These are phyloP conservation scores for Ginglymostoma cirratum DNA, from an alignment of 2,113 vertebrate genomes.

Conservation along the genomic window DNA sequence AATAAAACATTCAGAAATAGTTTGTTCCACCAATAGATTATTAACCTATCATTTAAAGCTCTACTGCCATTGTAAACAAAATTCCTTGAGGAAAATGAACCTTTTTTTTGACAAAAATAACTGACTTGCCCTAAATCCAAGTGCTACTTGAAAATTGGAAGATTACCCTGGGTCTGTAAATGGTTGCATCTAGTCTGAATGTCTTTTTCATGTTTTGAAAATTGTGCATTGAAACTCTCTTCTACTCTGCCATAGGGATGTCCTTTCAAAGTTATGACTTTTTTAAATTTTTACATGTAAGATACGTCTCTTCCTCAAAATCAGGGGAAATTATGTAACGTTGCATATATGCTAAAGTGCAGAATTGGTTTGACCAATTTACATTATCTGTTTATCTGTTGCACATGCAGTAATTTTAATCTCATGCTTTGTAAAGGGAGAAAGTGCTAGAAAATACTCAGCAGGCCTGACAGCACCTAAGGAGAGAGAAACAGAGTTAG, in stretches of 20 bases:
- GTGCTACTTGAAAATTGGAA: neutral
- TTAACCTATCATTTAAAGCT: neutral
- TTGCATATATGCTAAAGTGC: neutral
- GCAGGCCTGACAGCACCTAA: too few relatives aligned
- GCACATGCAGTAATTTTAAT: neutral
- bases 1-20: neutral
- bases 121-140: neutral
- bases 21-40: neutral
- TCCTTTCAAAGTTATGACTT: neutral
- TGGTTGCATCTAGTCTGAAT: neutral
- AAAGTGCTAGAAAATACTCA: too few relatives aligned
- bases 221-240: neutral
- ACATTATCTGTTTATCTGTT: neutral
- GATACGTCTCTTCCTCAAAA: neutral
- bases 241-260: neutral
- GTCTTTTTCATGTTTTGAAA: neutral
- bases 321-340: neutral
- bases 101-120: neutral
- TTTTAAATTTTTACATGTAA: neutral
- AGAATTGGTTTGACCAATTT: neutral
- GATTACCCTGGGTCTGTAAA: neutral
- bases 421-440: too few relatives aligned
- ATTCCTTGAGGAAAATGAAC: neutral
- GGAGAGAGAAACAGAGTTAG: too few relatives aligned
- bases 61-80: neutral